phyloP scores from a whole-genome alignment of 2,888 invertebrate genomes.

The Lingula anatina region DNA sequence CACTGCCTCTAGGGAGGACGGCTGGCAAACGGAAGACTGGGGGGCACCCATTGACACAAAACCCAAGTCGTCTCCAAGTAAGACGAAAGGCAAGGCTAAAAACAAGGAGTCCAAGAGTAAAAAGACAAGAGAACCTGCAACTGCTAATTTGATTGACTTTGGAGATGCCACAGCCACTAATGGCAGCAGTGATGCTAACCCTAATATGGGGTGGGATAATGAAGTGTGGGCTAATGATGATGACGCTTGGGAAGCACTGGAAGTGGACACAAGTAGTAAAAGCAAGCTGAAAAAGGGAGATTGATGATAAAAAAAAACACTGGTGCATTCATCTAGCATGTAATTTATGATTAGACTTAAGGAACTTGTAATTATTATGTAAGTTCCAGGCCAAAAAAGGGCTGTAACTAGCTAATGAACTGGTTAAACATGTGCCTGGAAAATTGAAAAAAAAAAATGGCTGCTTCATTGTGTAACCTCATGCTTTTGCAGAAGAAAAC shows the following conservation, averaged over 20 bases:
- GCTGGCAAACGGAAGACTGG: neutral
- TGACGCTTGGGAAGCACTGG: conserved; percentile 42
- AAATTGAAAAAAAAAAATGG: too few relatives aligned
- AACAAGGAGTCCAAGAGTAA: conserved; percentile 13
- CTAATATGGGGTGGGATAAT: conserved; percentile 36
- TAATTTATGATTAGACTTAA: too few relatives aligned
- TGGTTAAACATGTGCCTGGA: too few relatives aligned
- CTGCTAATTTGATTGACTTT: conserved; percentile 39
- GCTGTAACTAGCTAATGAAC: too few relatives aligned
- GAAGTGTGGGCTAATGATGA: conserved; percentile 41
- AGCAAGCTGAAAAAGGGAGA: too few relatives aligned
- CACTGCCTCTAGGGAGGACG: neutral
- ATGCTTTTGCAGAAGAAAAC: too few relatives aligned
- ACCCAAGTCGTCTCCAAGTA: neutral
- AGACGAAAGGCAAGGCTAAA: neutral
- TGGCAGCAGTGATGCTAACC: conserved; percentile 12
- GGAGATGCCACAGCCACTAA: conserved; percentile 22
- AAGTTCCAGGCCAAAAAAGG: too few relatives aligned
- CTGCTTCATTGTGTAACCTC: too few relatives aligned
- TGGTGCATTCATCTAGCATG: too few relatives aligned
- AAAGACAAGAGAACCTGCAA: conserved; percentile 33
- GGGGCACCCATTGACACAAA: neutral
- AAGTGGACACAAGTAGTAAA: conserved; percentile 19
- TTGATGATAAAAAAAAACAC: too few relatives aligned
- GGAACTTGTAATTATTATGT: too few relatives aligned